Percentiles rank a stretch among this genome's conserved stretches.
Conservation (phyloP, 2,113 vertebrate genomes). For the Promerops cafer region DNA sequence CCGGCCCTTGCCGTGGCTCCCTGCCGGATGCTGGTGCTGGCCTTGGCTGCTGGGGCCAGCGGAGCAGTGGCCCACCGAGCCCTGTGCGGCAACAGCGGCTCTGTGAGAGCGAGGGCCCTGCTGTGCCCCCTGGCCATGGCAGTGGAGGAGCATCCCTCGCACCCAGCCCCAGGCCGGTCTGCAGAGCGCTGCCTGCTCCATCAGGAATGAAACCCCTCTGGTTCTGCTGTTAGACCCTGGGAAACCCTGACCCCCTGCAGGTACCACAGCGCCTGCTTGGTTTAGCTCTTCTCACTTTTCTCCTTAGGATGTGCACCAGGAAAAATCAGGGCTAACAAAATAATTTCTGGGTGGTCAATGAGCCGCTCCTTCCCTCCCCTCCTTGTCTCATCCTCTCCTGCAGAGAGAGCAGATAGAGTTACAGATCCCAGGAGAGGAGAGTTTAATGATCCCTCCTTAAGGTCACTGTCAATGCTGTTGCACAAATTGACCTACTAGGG, state of each 20-base stretch:
- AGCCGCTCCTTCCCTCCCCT: background rate
- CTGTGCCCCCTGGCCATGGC: background rate
- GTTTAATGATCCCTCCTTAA: slow-evolving; percentile 34
- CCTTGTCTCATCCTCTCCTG: background rate
- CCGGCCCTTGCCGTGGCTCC: accelerated
- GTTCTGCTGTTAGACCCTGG: background rate
- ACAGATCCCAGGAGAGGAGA: background rate
- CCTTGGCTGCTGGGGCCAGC: background rate
- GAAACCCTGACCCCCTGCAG: background rate
- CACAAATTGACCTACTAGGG: slow-evolving; percentile 26
- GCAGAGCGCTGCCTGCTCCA: background rate
- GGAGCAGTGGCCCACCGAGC: background rate
- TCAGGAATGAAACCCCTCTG: background rate
- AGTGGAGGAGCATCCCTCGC: background rate
- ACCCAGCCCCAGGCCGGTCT: accelerated
- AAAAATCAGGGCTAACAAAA: background rate
- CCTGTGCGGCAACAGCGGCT: background rate
- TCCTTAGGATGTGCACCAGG: background rate
- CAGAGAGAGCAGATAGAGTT: slow-evolving; percentile 14
- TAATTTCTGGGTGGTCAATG: background rate
- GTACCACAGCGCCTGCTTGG: background rate
- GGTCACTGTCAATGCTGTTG: slow-evolving; percentile 34
- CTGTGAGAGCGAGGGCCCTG: background rate
- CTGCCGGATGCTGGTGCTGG: background rate
- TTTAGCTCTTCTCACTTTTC: background rate